Base-by-base conservation (phyloP, 2,113 vertebrate species). In the Ursus arctos region DNA sequence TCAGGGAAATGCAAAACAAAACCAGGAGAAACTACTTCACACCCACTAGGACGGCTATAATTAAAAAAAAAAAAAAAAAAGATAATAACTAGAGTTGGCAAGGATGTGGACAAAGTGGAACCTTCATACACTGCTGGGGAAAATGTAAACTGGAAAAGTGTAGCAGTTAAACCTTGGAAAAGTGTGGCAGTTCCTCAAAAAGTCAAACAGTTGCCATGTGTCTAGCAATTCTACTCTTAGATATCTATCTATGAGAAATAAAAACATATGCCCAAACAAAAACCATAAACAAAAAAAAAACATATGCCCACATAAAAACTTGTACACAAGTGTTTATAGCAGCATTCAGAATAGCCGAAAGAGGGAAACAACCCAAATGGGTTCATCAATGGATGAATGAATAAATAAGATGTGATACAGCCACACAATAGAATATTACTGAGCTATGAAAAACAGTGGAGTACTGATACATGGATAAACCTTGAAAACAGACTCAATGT, bases 101-200 rank as follows among this genome's bases (percentile, higher is more conserved):
- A 93, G 40, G 15, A 80, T 49, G 12, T 47, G 33, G 43, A 90
- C 49, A 95, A 89, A 84, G 1, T 40, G 49, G 71, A 77, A 77
- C 1, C 21, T 43, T 67, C 61, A 65, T 5, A n/a, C 51, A 40
- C 22, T 59, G 36, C 47, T 83, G 43, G 26, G 63, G 31, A 86
- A 82, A 71, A 80, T n/a, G 19, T 47, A 65, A 93, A 77, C 63
- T 19, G 43, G 82, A 28, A 47, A 82, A 79, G 51, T 33, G 91
- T 92, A 57, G 65, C 40, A 74, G 65, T n/a, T 93, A 67, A 33
- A 67, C 63, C 14, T 14, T 59, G 51, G 90, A 21, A 55, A 82
- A 79, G 51, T 53, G 93, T 92, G 63, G 57, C 40, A 67, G 72
- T 43, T 93, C n/a, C 40, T 97, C 57, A 71, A 81, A 91, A 55